Evolutionary conservation across 2,113 vertebrate species (phyloP).

Genomic region (Odontophorus gujanensis): DNA sequence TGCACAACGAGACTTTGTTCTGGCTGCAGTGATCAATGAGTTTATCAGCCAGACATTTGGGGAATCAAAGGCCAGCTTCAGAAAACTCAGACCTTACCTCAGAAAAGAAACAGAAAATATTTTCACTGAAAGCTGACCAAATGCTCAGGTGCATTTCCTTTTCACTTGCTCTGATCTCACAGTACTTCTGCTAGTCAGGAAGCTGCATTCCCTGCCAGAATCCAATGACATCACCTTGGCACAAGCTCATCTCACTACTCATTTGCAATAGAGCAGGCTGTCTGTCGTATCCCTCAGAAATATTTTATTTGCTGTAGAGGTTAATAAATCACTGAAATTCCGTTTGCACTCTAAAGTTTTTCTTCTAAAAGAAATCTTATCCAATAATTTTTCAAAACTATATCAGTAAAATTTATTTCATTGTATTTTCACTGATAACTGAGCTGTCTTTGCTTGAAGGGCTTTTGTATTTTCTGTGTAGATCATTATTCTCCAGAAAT

Average conservation of each 20-base stretch:
- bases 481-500: background rate
- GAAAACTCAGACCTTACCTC: background rate
- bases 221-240: background rate
- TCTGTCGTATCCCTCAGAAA: constrained; percentile 4
- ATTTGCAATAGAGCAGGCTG: background rate
- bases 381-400: background rate
- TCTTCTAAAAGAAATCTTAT: background rate
- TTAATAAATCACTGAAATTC: constrained; percentile 6
- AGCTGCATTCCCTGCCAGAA: background rate
- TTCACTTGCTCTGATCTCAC: background rate
- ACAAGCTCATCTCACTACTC: background rate
- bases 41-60: constrained; percentile 15
- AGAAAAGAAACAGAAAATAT: constrained; percentile 12
- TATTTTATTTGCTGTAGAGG: constrained; percentile 7
- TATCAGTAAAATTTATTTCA: constrained; percentile 4
- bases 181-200: background rate
- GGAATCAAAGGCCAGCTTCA: constrained; percentile 8
- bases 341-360: constrained; percentile 1
- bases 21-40: background rate
- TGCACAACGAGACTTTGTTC: constrained; percentile 1
- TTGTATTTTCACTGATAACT: background rate
- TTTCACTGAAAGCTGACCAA: constrained; percentile 17
- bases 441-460: background rate
- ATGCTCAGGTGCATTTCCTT: background rate
- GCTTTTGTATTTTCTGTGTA: background rate